Percentiles rank a stretch among this genome's conserved stretches.
These are phyloP conservation scores for Antheraea assamensis DNA, from an alignment of 2,888 invertebrate species.

Conservation along the genomic window DNA sequence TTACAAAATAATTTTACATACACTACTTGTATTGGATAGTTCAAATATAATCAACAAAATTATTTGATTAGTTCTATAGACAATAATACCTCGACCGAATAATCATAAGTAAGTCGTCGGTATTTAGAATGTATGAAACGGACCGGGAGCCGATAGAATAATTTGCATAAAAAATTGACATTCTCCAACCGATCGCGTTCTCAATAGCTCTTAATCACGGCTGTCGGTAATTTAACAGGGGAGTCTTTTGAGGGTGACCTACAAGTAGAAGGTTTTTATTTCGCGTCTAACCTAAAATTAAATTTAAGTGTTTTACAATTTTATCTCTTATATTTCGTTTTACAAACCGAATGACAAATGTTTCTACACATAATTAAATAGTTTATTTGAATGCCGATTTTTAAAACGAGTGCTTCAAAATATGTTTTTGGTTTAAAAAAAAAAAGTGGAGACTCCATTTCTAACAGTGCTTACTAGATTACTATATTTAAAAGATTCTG, in stretches of 20 bases:
- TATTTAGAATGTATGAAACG: conserved; percentile 29
- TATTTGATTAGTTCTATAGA: background rate
- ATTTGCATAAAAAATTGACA: conserved; percentile 59
- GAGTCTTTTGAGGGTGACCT: conserved; percentile 23
- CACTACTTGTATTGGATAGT: too few species aligned
- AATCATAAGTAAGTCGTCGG: background rate
- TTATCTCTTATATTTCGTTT: background rate
- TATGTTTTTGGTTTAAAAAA: background rate
- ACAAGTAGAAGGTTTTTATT: background rate
- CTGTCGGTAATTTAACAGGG: conserved; percentile 20
- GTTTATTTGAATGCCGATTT: background rate
- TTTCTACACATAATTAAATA: background rate
- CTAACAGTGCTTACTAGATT: background rate
- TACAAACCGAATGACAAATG: background rate
- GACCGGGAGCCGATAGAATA: conserved; percentile 26
- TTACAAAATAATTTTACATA: too few species aligned
- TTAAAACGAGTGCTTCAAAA: background rate
- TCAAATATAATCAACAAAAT: too few species aligned
- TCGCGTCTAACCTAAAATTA: background rate
- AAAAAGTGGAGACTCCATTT: background rate
- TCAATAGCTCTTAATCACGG: conserved; percentile 56
- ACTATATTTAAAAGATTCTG: background rate
- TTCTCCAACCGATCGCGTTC: conserved; percentile 39
- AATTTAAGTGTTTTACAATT: background rate
- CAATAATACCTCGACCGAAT: background rate